Evolutionary conservation across 2,113 vertebrate species (phyloP), one percentile per base, ranked within the genome.

Genomic region (Odocoileus hemionus): DNA sequence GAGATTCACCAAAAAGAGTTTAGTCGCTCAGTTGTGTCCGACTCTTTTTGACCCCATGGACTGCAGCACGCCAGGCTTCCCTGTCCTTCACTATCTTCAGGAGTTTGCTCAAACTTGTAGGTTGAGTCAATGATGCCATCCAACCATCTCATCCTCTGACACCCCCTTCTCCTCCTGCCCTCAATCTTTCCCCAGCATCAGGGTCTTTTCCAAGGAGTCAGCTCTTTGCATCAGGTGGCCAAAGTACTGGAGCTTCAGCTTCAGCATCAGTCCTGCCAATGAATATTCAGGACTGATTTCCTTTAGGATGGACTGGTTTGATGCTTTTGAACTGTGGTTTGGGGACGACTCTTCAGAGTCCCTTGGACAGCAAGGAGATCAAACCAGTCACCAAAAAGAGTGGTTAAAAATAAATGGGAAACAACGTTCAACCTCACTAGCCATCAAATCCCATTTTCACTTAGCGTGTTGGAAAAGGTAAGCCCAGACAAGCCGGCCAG

Each of bases 391-490:
- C 36, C n/a, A 39, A 23, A 74, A 74, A 76, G 70, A 43, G 17
- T 6, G 30, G 36, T 3, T 33, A 61, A 26, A 78, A 45, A 30
- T 1, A 13, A 91, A 25, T 0, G 16, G 87, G 47, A 21, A 43
- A 45, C 78, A 30, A 4, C 0, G 33, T 7, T 5, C 16, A 6
- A 1, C 11, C 28, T 54, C n/a, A 33, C 45, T 4, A 60, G 25
- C 16, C 2, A 9, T 50, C 74, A 14, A 19, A 16, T 6, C 13
- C 39, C 52, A 6, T 3, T 8, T 33, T 47, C 39, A 3, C 25
- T 6, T 5, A 21, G 4, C 0, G 2, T 1, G 1, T 1, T 45
- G 12, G 33, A 28, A 14, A 28, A 21, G 85, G 83, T 7, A 21
- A 13, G 8, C 10, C 30, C 3, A n/a, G 7, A 23, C 2, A 10